Conservation (phyloP, 2,888 invertebrate species). For the Cylindroiulus punctatus region DNA sequence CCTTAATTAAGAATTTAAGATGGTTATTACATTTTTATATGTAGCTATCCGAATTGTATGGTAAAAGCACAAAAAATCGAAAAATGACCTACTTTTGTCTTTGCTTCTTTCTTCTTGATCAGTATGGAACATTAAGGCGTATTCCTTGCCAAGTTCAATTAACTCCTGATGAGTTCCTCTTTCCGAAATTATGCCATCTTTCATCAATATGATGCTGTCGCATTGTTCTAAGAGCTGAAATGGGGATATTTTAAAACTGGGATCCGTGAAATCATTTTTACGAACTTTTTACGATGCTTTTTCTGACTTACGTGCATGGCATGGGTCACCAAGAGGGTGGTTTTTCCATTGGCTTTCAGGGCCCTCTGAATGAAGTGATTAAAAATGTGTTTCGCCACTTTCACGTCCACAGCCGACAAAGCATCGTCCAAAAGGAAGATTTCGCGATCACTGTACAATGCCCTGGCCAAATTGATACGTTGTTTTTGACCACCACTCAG, state of each 20-base stretch:
- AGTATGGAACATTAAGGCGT: slow-evolving; percentile 60
- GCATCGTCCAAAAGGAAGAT: slow-evolving; percentile 73
- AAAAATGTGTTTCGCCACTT: slow-evolving; percentile 70
- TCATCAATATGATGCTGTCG: slow-evolving; percentile 71
- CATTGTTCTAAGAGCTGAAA: slow-evolving; percentile 71
- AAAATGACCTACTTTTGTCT: slow-evolving; percentile 50
- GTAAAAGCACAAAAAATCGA: too few species aligned
- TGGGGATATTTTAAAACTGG: not conserved
- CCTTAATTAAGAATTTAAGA: slow-evolving; percentile 25
- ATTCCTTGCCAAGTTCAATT: slow-evolving; percentile 65
- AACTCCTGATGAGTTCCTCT: slow-evolving; percentile 69
- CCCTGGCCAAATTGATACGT: slow-evolving; percentile 71
- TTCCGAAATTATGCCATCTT: slow-evolving; percentile 70
- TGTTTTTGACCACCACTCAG: slow-evolving; percentile 71
- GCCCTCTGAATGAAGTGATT: slow-evolving; percentile 64
- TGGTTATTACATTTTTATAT: not conserved
- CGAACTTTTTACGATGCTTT: not conserved
- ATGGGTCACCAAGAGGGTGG: slow-evolving; percentile 64
- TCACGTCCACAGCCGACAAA: slow-evolving; percentile 70
- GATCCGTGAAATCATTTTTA: not conserved
- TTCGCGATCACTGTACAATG: slow-evolving; percentile 68
- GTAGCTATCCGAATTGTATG: too few species aligned
- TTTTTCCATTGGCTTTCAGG: slow-evolving; percentile 62
- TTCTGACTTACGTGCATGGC: slow-evolving; percentile 62
- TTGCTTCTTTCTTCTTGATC: slow-evolving; percentile 54